Conservation (phyloP, 2,888 invertebrate species). For the Clunio marinus region DNA sequence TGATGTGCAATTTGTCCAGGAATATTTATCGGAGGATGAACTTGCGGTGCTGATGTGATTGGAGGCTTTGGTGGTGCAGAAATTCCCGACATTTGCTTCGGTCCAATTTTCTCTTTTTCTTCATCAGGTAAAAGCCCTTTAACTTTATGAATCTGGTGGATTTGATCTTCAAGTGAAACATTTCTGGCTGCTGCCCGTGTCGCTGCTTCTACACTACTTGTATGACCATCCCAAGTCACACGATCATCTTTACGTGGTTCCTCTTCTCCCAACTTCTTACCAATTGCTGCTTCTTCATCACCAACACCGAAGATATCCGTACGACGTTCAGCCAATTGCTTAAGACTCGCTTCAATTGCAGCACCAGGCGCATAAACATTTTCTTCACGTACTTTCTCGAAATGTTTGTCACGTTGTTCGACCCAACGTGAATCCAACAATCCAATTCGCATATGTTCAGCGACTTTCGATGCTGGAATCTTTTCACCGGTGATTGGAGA, state of each 20-base stretch:
- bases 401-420: constrained; percentile 90
- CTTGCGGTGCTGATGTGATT: constrained; percentile 42
- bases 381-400: constrained; percentile 89
- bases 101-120: constrained; percentile 95
- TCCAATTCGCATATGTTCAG: constrained; percentile 97
- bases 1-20: constrained; percentile 40
- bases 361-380: constrained; percentile 59
- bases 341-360: constrained; percentile 93
- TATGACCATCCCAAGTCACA: constrained; percentile 98
- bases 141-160: constrained; percentile 94
- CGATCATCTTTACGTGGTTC: constrained; percentile 80
- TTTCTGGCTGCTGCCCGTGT: constrained; percentile 90
- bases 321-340: constrained; percentile 94
- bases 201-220: constrained; percentile 93
- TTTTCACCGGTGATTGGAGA: constrained; percentile 98
- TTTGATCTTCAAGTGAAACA: constrained; percentile 94
- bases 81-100: constrained; percentile 64
- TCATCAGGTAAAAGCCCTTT: constrained; percentile 92
- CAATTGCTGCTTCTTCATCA: constrained; percentile 97
- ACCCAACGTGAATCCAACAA: constrained; percentile 96
- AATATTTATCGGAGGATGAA: constrained; percentile 34
- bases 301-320: constrained; percentile 99
- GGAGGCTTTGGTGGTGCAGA: constrained; percentile 50
- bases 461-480: constrained; percentile 94
- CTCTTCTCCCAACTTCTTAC: constrained; percentile 94